Percentiles rank a stretch among this genome's conserved stretches.
Evolutionary conservation across 1,140 invertebrate species (phyloP).

Genomic region (Carposina sasakii): DNA sequence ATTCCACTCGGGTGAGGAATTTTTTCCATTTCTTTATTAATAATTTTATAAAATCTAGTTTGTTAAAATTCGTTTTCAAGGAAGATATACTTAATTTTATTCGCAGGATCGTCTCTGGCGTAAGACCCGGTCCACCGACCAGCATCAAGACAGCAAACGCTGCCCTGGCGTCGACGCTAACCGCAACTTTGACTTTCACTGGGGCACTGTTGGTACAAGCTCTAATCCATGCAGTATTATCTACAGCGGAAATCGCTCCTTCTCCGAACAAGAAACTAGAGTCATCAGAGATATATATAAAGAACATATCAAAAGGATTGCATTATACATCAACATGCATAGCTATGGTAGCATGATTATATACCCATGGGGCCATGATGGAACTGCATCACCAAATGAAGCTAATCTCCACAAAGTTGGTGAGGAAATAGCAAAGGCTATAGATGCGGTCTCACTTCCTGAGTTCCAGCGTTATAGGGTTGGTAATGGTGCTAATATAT

Average conservation of each 20-base stretch:
- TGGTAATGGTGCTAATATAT: slow-evolving; percentile 26
- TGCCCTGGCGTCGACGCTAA: slow-evolving; percentile 73
- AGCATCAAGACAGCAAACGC: not conserved
- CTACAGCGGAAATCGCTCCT: slow-evolving; percentile 77
- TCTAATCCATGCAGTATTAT: slow-evolving; percentile 77
- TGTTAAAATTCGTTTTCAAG: not conserved
- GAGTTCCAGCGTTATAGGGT: slow-evolving; percentile 60
- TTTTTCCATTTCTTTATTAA: too few species aligned
- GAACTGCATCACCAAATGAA: slow-evolving; percentile 34
- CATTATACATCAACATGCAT: slow-evolving; percentile 77
- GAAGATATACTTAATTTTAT: slow-evolving; percentile 23
- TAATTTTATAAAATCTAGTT: too few species aligned
- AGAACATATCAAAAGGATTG: slow-evolving; percentile 57
- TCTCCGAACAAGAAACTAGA: slow-evolving; percentile 82
- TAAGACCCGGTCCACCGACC: slow-evolving; percentile 35
- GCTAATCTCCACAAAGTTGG: slow-evolving; percentile 48
- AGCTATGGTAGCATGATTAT: slow-evolving; percentile 75
- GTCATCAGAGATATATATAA: slow-evolving; percentile 73
- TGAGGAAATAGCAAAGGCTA: slow-evolving; percentile 46
- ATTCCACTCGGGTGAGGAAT: too few species aligned
- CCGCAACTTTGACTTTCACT: slow-evolving; percentile 74
- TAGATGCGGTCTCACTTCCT: slow-evolving; percentile 31
- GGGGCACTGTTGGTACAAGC: slow-evolving; percentile 77
- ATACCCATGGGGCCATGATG: slow-evolving; percentile 77
- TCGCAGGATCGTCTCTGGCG: slow-evolving; percentile 48